phyloP scores from a whole-genome alignment of 2,113 vertebrate genomes.

The Pseudopipra pipra region DNA sequence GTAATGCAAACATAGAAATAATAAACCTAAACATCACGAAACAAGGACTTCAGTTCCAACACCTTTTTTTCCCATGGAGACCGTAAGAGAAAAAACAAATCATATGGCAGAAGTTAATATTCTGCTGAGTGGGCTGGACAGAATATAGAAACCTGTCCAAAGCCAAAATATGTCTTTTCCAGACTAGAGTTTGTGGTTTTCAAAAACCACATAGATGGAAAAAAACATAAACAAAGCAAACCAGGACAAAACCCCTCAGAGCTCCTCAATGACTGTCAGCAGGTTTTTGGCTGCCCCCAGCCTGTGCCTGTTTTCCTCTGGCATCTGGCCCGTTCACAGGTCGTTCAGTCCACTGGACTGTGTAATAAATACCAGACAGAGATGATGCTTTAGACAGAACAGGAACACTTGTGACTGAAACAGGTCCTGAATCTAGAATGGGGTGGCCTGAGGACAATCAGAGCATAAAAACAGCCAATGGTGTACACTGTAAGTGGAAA shows the following conservation, averaged over 20 bases:
- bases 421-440: background rate
- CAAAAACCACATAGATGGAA: background rate
- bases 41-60: background rate
- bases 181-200: background rate
- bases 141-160: slow-evolving; percentile 6
- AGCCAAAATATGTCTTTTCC: background rate
- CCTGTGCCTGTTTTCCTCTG: slow-evolving; percentile 29
- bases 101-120: slow-evolving; percentile 4
- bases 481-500: background rate
- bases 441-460: slow-evolving; percentile 31
- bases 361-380: slow-evolving; percentile 49
- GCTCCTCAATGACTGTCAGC: slow-evolving; percentile 14
- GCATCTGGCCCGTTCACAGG: slow-evolving; percentile 27
- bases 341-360: slow-evolving; percentile 31
- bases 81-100: background rate
- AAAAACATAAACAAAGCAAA: slow-evolving; percentile 4
- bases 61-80: background rate
- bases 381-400: slow-evolving; percentile 47
- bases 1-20: background rate
- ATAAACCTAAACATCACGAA: background rate
- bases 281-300: slow-evolving; percentile 40
- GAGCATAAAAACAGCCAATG: background rate
- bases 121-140: slow-evolving; percentile 1
- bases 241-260: background rate
- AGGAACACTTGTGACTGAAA: slow-evolving; percentile 43